Evolutionary conservation across 2,113 vertebrate genomes (phyloP).

Genomic region (Chaetodon trifascialis): DNA sequence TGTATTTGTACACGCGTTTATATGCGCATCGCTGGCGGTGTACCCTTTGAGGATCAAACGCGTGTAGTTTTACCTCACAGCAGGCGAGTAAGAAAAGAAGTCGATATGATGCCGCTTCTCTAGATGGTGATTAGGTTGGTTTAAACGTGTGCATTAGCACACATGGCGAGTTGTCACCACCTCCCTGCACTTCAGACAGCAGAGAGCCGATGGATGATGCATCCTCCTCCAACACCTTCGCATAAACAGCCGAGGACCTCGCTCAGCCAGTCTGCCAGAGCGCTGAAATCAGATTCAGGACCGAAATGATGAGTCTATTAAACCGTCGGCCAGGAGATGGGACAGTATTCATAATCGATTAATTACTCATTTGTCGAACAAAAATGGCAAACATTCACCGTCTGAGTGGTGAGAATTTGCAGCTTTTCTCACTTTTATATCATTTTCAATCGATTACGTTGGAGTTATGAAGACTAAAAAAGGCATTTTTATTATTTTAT

Average conservation of each 20-base stretch:
- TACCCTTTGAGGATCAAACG: constrained; percentile 67
- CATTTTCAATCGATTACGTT: background rate
- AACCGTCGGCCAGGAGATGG: background rate
- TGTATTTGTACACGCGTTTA: constrained; percentile 48
- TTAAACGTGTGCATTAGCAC: constrained; percentile 47
- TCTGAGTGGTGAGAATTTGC: background rate
- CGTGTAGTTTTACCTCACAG: constrained; percentile 28
- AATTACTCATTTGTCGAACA: constrained; percentile 13
- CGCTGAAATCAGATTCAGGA: background rate
- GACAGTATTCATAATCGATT: constrained; percentile 1
- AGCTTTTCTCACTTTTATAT: background rate
- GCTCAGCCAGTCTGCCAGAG: background rate
- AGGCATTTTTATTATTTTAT: background rate
- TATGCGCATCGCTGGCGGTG: constrained; percentile 23
- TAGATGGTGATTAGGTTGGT: constrained; percentile 58
- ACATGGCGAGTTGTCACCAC: constrained; percentile 34
- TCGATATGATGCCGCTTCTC: constrained; percentile 16
- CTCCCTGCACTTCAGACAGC: constrained; percentile 40
- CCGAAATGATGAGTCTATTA: constrained; percentile 16
- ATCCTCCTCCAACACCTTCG: background rate
- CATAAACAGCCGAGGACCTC: background rate
- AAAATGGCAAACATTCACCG: background rate
- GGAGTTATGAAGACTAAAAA: background rate
- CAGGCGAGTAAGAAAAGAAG: constrained; percentile 34
- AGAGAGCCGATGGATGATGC: constrained; percentile 29